Percentiles rank a stretch among this genome's conserved stretches.
These are phyloP conservation scores for Seriola dumerili DNA, from an alignment of 2,113 vertebrate genomes.

Conservation along the genomic window DNA sequence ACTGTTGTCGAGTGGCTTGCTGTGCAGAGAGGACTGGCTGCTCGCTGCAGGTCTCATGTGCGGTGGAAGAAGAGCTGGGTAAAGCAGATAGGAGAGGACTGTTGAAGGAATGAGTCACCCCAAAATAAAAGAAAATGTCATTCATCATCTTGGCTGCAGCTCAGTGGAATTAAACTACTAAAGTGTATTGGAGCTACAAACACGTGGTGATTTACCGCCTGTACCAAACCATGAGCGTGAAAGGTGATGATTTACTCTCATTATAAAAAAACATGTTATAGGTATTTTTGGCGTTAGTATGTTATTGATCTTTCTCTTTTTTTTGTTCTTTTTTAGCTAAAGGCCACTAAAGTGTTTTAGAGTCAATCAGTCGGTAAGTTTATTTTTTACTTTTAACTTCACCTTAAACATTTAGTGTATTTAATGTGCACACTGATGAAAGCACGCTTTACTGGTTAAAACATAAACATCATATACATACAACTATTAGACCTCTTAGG, in stretches of 20 bases:
- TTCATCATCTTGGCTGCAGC: background rate
- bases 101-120: conserved; percentile 9
- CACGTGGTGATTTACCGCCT: background rate
- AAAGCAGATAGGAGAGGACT: background rate
- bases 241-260: background rate
- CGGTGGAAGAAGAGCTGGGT: conserved; percentile 76
- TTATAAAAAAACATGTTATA: background rate
- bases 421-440: background rate
- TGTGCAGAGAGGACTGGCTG: background rate
- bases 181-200: background rate
- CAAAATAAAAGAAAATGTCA: background rate
- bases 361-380: background rate
- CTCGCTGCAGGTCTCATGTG: conserved; percentile 54
- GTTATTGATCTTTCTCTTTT: background rate
- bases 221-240: background rate
- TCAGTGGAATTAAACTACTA: background rate
- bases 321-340: background rate
- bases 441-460: background rate
- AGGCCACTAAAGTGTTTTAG: background rate
- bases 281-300: background rate
- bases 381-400: background rate
- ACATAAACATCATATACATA: no score
- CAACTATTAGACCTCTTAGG: no score
- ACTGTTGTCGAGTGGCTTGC: background rate
- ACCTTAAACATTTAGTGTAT: background rate